These are phyloP conservation scores for Carlito syrichta DNA, from an alignment of 2,113 vertebrate species.

Conservation along the genomic window DNA sequence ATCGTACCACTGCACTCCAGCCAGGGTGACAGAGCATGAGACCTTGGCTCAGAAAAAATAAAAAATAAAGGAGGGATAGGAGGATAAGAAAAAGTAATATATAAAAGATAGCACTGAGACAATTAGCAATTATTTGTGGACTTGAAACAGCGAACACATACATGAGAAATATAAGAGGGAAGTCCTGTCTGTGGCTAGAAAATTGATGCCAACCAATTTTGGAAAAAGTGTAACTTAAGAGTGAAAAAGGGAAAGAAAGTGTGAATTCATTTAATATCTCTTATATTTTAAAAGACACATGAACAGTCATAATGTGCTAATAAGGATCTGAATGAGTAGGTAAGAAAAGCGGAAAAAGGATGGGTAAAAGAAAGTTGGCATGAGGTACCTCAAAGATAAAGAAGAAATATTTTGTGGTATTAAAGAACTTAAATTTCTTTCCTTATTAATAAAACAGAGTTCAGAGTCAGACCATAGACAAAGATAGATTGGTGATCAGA, in stretches of 20 bases:
- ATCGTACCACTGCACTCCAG: too few relatives aligned
- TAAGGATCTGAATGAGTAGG: background rate
- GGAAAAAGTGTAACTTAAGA: background rate
- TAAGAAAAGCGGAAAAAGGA: background rate
- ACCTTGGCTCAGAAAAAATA: too few relatives aligned
- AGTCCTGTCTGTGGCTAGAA: background rate
- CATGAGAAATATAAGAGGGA: background rate
- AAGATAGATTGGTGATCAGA: slow-evolving; percentile 74
- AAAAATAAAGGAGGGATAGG: too few relatives aligned
- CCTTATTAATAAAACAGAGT: slow-evolving; percentile 45
- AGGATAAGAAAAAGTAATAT: background rate
- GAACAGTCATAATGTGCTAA: background rate
- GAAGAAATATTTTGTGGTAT: background rate
- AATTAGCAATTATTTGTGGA: background rate
- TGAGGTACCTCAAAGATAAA: background rate
- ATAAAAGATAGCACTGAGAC: background rate
- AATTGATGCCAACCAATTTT: background rate
- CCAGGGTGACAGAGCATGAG: too few relatives aligned
- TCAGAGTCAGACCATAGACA: slow-evolving; percentile 45
- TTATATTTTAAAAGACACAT: background rate
- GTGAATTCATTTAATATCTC: background rate
- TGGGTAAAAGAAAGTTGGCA: background rate
- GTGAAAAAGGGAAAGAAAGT: background rate
- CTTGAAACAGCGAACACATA: background rate
- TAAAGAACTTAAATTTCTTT: slow-evolving; percentile 14